A percentile compares a stretch with the other conserved stretches of the same genome.
These are phyloP conservation scores for Calosoma granatense DNA, from an alignment of 1,140 invertebrate genomes.

Conservation along the genomic window DNA sequence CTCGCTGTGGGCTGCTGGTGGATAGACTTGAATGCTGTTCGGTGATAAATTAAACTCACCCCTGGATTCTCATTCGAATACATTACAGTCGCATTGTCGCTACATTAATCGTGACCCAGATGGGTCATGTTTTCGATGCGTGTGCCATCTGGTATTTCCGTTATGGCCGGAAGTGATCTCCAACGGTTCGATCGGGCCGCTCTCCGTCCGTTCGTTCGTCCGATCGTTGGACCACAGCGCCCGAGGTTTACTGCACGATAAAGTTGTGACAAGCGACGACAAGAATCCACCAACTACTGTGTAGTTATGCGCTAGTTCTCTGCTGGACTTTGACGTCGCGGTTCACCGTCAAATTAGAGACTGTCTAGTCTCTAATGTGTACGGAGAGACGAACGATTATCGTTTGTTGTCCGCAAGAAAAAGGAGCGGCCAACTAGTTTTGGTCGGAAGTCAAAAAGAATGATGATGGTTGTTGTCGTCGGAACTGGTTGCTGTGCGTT, in stretches of 20 bases:
- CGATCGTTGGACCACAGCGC: not conserved
- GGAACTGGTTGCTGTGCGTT: no score
- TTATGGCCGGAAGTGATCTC: not conserved
- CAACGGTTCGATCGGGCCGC: not conserved
- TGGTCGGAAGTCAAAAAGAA: no score
- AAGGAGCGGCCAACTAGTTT: no score
- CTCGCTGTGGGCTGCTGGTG: no score
- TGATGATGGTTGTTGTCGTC: no score
- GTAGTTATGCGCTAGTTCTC: not conserved
- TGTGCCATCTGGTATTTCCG: not conserved
- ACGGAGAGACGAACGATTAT: no score
- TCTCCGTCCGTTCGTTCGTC: not conserved
- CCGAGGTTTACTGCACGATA: not conserved
- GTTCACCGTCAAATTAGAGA: not conserved
- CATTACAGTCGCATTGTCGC: constrained; percentile 21
- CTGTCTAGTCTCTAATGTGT: not conserved
- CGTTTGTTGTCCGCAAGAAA: no score
- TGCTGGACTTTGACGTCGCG: not conserved
- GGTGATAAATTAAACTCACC: not conserved
- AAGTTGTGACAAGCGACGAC: not conserved
- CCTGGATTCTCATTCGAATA: constrained; percentile 1
- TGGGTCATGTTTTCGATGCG: not conserved
- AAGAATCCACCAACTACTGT: not conserved
- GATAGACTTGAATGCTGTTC: not conserved
- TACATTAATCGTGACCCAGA: constrained; percentile 20